phyloP scores from a whole-genome alignment of 92 coral and sea anemone genomes.

The Porites lobata region DNA sequence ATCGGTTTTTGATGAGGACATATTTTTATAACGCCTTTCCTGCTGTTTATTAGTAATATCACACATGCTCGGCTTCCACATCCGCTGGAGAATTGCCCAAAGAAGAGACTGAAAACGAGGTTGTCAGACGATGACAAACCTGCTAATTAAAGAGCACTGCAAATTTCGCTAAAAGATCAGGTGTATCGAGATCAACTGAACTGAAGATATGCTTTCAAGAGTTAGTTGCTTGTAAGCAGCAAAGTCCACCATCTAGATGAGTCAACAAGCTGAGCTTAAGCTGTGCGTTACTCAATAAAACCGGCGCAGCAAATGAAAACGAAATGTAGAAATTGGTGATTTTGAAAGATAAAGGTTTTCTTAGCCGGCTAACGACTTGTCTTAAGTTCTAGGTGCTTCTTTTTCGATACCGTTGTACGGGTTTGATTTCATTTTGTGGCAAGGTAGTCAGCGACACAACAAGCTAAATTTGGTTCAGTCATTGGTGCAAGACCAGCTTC shows the following conservation, averaged over 20 bases:
- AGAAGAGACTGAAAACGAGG: not conserved
- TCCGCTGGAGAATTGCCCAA: no score
- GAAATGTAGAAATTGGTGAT: not conserved
- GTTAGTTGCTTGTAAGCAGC: not conserved
- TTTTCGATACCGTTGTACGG: not conserved
- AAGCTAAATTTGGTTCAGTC: not conserved
- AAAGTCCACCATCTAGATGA: conserved; percentile 6
- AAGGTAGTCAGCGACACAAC: not conserved
- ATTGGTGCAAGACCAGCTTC: not conserved
- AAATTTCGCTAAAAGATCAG: not conserved
- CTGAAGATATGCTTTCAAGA: not conserved
- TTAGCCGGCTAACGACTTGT: not conserved
- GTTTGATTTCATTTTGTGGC: conserved; percentile 8
- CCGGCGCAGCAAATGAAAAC: not conserved
- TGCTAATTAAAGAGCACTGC: not conserved
- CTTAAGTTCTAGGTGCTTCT: conserved; percentile 10
- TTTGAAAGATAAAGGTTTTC: conserved; percentile 4
- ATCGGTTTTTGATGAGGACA: not conserved
- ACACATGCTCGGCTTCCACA: not conserved
- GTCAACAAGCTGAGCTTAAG: not conserved
- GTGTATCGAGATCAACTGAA: not conserved
- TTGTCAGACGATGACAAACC: not conserved
- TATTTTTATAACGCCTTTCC: not conserved
- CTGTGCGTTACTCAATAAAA: not conserved
- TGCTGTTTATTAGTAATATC: not conserved